A percentile compares a stretch with the other conserved stretches of the same genome.
Conservation (phyloP, 2,113 vertebrate species). For the Bujurquina vittata region DNA sequence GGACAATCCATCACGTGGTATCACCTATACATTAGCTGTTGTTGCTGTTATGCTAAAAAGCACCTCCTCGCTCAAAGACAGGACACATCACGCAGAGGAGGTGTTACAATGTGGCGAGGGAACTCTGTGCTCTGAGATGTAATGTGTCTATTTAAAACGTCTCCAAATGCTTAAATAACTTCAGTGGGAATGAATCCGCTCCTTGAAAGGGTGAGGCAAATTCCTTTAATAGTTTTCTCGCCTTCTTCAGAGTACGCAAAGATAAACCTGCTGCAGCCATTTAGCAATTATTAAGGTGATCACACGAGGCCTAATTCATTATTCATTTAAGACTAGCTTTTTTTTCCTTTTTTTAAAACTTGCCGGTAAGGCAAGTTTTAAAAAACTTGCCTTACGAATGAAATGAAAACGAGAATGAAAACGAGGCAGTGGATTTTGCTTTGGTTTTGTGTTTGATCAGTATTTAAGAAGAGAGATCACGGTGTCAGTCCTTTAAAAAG, state of each 20-base stretch:
- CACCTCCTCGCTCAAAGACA: background rate
- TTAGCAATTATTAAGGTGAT: constrained; percentile 21
- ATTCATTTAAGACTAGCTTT: constrained; percentile 24
- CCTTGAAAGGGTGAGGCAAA: background rate
- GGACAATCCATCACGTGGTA: constrained; percentile 42
- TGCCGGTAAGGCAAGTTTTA: background rate
- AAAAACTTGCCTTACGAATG: too few relatives aligned
- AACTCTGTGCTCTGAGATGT: background rate
- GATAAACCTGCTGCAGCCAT: constrained; percentile 27
- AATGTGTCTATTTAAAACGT: background rate
- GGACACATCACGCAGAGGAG: background rate
- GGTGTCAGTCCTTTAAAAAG: background rate
- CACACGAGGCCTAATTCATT: constrained; percentile 8
- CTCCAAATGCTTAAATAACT: constrained; percentile 6
- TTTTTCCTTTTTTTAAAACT: background rate
- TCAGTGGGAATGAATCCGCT: background rate
- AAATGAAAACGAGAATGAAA: too few relatives aligned
- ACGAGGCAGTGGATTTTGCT: background rate
- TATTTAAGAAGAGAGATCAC: background rate
- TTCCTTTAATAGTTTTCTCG: background rate
- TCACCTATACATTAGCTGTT: constrained; percentile 52
- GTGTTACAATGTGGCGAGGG: background rate
- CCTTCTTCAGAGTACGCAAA: background rate
- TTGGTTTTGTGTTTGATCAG: background rate
- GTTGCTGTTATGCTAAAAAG: constrained; percentile 2